Conservation (phyloP, 1,140 invertebrate species). For the Nymphalis io region DNA sequence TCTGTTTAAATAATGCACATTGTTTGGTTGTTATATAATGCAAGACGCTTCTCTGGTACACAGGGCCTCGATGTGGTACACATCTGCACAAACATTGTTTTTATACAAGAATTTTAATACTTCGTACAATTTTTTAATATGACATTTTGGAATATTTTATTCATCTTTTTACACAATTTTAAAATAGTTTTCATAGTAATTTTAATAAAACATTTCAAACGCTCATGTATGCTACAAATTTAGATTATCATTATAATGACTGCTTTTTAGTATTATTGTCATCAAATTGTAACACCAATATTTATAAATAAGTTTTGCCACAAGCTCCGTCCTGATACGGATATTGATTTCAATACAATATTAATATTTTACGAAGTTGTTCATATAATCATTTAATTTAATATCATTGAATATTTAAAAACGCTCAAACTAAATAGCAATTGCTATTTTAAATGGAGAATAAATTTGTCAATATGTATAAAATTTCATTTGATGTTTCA, state of each 20-base stretch:
- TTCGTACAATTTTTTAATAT: slow-evolving; percentile 65
- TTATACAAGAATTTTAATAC: slow-evolving; percentile 69
- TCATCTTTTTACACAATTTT: slow-evolving; percentile 38
- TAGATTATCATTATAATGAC: slow-evolving; percentile 20
- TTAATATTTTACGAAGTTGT: neutral
- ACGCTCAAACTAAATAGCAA: slow-evolving; percentile 36
- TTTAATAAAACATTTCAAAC: slow-evolving; percentile 27
- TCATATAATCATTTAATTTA: slow-evolving; percentile 19
- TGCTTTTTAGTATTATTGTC: slow-evolving; percentile 41
- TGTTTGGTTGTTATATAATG: slow-evolving; percentile 19
- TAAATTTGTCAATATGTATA: slow-evolving; percentile 20
- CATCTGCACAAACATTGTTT: slow-evolving; percentile 59
- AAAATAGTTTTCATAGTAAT: slow-evolving; percentile 25
- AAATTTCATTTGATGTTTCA: slow-evolving; percentile 2
- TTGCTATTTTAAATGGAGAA: slow-evolving; percentile 18
- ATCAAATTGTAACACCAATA: slow-evolving; percentile 65
- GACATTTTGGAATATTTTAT: slow-evolving; percentile 54
- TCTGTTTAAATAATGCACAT: slow-evolving; percentile 32
- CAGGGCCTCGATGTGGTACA: slow-evolving; percentile 32
- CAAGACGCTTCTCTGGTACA: slow-evolving; percentile 11
- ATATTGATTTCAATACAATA: slow-evolving; percentile 38
- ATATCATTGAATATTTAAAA: neutral
- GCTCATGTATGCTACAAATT: slow-evolving; percentile 24
- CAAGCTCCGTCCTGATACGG: slow-evolving; percentile 68
- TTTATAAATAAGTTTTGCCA: slow-evolving; percentile 55